These are phyloP conservation scores for Orchesella flavescens DNA, from an alignment of 2,888 invertebrate species.

Conservation along the genomic window DNA sequence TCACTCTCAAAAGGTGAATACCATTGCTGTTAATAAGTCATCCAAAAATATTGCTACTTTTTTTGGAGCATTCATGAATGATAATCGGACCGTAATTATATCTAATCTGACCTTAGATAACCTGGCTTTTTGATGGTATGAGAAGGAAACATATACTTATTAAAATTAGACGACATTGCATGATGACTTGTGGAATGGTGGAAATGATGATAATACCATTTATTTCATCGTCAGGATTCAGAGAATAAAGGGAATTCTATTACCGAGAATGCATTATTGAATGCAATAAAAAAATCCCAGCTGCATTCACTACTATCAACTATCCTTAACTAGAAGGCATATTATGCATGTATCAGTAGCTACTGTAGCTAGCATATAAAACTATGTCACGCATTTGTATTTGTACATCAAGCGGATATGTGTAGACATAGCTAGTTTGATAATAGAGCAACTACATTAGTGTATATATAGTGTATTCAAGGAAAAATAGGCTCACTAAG, in stretches of 20 bases:
- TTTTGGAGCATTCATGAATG: constrained; percentile 12
- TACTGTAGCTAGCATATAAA: neutral
- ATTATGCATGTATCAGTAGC: neutral
- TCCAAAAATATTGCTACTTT: too few species aligned
- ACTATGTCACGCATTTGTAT: neutral
- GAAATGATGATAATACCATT: neutral
- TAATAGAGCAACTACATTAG: neutral
- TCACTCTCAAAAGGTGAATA: neutral
- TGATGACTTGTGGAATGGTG: constrained; percentile 10
- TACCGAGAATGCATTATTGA: neutral
- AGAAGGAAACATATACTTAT: constrained; percentile 28
- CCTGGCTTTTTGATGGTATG: neutral
- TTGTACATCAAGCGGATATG: constrained; percentile 2
- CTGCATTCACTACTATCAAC: too few species aligned
- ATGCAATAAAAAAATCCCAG: neutral
- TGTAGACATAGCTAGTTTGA: neutral
- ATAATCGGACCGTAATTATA: constrained; percentile 29
- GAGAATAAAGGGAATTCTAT: neutral
- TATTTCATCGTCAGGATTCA: too few species aligned
- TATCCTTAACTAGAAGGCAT: too few species aligned
- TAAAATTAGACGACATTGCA: constrained; percentile 53
- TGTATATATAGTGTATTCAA: too few species aligned
- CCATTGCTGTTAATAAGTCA: neutral
- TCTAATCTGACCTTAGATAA: constrained; percentile 28
- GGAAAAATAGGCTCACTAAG: neutral